Evolutionary conservation across 2,113 vertebrate species (phyloP), one percentile per base, ranked within the genome.

Genomic region (Erpornis zantholeuca): DNA sequence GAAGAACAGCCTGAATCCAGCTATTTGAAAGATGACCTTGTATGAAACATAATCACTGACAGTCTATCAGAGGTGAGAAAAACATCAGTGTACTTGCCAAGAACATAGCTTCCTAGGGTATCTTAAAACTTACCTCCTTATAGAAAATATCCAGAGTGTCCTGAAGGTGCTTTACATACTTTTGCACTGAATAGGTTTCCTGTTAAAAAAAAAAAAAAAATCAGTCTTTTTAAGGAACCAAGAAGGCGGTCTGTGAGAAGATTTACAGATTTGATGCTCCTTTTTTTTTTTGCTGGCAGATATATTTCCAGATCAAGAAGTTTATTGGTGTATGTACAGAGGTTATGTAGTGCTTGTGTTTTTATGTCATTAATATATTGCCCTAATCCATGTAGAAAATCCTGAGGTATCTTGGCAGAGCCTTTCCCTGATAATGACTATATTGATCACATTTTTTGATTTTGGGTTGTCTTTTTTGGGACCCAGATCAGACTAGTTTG

Each of bases 131-230:
- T 98, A 99, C 99, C 99, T 99, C 98, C 42, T 97, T 15, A 44
- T 99, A 99, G 68, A 99, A 97, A 36, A 99, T 95, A 93, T 99
- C 98, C 97, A 99, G 95, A 92, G 98, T 96, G 12, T 98, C 96
- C 82, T 92, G 98, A 89, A 99, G 92, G 79, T 99, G 97, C 73
- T 84, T 81, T n/a, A 97, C 86, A 50, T 98, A 99, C 16, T 98
- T 98, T 85, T 96, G 70, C 13, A 97, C 96, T 19, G 98, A 98
- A 79, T 98, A 61, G 13, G 94, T 36, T 29, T 95, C 97, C 99
- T 99, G 96, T 14, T 54, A 35, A 78, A 50, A 70, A 47, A 40
- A 87, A n/a, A 53, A 16, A 18, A 35, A 72, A 11, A 19, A 53
- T 93, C 36, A 82, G 44, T 8, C 7, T 61, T 75, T 80, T 88